Evolutionary conservation across 2,888 invertebrate species (phyloP), one percentile per base, ranked within the genome.

Genomic region (Camptogramma bilineatum): DNA sequence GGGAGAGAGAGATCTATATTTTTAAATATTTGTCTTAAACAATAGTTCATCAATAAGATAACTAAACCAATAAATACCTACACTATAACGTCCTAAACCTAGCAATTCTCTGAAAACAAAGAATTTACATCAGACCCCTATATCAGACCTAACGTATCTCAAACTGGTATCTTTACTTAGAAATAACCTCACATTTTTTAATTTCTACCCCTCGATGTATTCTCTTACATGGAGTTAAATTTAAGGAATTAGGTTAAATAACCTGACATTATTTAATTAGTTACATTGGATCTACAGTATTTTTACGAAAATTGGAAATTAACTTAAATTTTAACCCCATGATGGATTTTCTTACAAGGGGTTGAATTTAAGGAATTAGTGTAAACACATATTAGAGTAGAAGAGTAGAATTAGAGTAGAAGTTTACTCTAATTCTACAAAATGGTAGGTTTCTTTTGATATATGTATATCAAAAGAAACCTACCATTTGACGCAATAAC

Each of bases 61-160:
- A 16, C 16, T 44, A 28, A 44, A 9, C 28, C 4, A 44, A 54
- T 54, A 54, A 42, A 53, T 53, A 53, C 17, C 21, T 53, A 52
- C 18, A n/a, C 21, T 53, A 44, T 19, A 52, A 39, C 1, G 7
- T 13, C 42, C 10, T 16, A 16, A 16, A 44, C 5, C n/a, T 17
- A 16, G 10, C 16, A 54, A 17, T 24, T 28, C 44, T 54, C 44
- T 46, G 17, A 54, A 54, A 31, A 54, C 54, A 54, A 54, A 44
- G 54, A 54, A 53, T 19, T 44, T 17, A 44, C 53, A 53, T 19
- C 9, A 52, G 21, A 52, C 34, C 9, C 13, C 8, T 34, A 34
- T 0, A 34, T 34, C 9, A 39, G 34, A 39, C 34, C 13, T 39
- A 39, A 13, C 34, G 10, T 39, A 39, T 39, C 10, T 31, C 13